phyloP scores from a whole-genome alignment of 2,797 vertebrate species.

The Chaenodraco wilsoni region DNA sequence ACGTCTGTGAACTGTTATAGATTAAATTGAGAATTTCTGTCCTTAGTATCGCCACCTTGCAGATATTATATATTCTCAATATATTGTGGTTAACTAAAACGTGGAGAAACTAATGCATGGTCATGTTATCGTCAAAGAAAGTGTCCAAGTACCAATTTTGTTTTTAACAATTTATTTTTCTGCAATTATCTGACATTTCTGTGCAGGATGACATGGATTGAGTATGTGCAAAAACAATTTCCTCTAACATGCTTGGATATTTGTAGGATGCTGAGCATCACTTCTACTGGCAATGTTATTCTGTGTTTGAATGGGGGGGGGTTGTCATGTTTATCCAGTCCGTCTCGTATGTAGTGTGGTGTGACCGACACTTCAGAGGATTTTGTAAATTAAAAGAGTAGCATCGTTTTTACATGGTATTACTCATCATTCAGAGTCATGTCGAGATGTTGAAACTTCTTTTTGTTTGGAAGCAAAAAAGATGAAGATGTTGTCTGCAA shows the following conservation, averaged over 20 bases:
- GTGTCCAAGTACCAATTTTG: conserved; percentile 81
- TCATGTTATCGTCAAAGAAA: conserved; percentile 80
- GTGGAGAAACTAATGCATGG: conserved; percentile 84
- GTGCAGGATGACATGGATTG: conserved; percentile 76
- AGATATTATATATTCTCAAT: conserved; percentile 82
- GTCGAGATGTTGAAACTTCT: conserved; percentile 73
- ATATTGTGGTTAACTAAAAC: conserved; percentile 81
- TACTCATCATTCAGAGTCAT: conserved; percentile 77
- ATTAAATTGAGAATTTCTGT: conserved; percentile 75
- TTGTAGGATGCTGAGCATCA: conserved; percentile 85
- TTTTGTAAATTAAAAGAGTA: conserved; percentile 79
- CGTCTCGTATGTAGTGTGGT: conserved; percentile 79
- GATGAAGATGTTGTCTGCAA: conserved; percentile 80
- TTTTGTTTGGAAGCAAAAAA: conserved; percentile 70
- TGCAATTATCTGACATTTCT: conserved; percentile 75
- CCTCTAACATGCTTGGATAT: conserved; percentile 80
- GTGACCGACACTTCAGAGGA: conserved; percentile 77
- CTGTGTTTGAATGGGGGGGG: conserved; percentile 72
- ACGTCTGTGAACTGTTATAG: conserved; percentile 76
- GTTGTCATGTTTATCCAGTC: conserved; percentile 75
- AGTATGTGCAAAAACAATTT: conserved; percentile 68
- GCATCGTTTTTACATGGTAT: conserved; percentile 78
- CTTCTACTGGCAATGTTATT: conserved; percentile 78
- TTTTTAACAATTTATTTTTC: conserved; percentile 73
- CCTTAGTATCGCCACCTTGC: conserved; percentile 79